These are phyloP conservation scores for Dasypus novemcinctus DNA, from an alignment of 2,113 vertebrate genomes.

Conservation along the genomic window DNA sequence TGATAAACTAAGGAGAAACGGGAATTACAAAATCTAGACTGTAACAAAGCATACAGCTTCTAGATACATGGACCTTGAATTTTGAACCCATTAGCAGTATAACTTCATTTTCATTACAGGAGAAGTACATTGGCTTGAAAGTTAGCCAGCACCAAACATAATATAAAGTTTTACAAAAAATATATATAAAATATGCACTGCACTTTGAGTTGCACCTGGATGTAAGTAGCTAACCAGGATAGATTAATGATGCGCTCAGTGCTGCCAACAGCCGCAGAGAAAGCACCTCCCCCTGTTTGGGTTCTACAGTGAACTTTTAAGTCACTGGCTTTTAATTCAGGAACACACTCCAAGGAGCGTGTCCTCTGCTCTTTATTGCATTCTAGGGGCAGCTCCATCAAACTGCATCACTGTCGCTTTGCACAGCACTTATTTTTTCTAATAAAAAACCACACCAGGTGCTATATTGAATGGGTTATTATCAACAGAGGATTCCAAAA, in stretches of 20 bases:
- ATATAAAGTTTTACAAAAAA: not conserved
- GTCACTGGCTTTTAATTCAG: conserved; percentile 60
- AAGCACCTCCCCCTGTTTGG: conserved; percentile 41
- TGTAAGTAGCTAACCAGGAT: conserved; percentile 29
- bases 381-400: conserved; percentile 65
- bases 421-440: not conserved
- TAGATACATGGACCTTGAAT: not conserved
- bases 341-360: conserved; percentile 56
- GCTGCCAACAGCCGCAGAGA: not conserved
- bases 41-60: not conserved
- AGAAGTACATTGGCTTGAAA: not conserved
- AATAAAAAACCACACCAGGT: conserved; percentile 46
- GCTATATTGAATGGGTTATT: conserved; percentile 30
- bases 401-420: conserved; percentile 63
- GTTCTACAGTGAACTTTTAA: conserved; percentile 73
- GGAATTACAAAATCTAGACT: not conserved
- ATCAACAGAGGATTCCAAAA: conserved; percentile 41
- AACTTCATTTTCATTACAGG: not conserved
- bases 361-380: conserved; percentile 62
- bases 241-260: not conserved
- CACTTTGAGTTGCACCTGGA: conserved; percentile 54
- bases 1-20: not conserved
- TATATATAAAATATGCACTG: not conserved
- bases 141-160: not conserved
- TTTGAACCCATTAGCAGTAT: not conserved